Percentiles rank a stretch among this genome's conserved stretches.
Evolutionary conservation across 1,140 invertebrate species (phyloP).

Genomic region (Drosophila ambigua): DNA sequence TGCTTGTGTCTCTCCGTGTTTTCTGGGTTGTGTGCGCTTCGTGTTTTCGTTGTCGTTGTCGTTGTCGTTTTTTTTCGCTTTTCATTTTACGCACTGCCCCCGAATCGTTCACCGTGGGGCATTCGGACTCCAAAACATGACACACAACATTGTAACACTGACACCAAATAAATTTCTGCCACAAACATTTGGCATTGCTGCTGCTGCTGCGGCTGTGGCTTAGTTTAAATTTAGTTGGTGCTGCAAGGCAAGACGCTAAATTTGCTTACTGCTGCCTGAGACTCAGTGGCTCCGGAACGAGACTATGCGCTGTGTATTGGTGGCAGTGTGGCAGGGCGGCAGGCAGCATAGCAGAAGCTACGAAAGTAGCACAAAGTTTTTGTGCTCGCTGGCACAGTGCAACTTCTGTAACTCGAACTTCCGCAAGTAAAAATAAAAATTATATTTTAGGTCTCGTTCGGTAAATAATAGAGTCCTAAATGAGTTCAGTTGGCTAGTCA

Average conservation of each 20-base stretch:
- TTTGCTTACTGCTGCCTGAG: conserved; percentile 65
- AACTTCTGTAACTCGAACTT: no score
- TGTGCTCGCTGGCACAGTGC: conserved; percentile 6
- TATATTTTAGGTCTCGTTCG: no score
- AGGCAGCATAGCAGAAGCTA: background rate
- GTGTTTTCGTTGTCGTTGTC: background rate
- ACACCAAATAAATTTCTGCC: conserved; percentile 65
- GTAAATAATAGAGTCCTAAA: no score
- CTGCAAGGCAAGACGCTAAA: conserved; percentile 71
- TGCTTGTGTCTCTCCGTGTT: conserved; percentile 2
- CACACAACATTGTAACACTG: conserved; percentile 68
- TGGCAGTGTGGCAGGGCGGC: background rate
- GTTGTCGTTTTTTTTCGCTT: conserved; percentile 1
- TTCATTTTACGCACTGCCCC: conserved; percentile 42
- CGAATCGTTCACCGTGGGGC: background rate
- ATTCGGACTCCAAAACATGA: conserved; percentile 44
- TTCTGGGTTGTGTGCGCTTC: conserved; percentile 1
- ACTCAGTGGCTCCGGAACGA: conserved; percentile 56
- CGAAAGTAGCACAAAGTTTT: conserved; percentile 55
- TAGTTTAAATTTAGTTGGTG: conserved; percentile 63
- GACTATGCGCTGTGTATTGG: background rate
- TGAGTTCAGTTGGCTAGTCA: no score
- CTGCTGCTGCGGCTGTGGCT: conserved; percentile 45
- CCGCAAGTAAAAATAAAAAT: no score
- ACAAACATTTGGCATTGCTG: conserved; percentile 52